These are phyloP conservation scores for Hydractinia echinata DNA, from an alignment of 30 jellyfish, hydroid and myxozoan species.

Conservation along the genomic window DNA sequence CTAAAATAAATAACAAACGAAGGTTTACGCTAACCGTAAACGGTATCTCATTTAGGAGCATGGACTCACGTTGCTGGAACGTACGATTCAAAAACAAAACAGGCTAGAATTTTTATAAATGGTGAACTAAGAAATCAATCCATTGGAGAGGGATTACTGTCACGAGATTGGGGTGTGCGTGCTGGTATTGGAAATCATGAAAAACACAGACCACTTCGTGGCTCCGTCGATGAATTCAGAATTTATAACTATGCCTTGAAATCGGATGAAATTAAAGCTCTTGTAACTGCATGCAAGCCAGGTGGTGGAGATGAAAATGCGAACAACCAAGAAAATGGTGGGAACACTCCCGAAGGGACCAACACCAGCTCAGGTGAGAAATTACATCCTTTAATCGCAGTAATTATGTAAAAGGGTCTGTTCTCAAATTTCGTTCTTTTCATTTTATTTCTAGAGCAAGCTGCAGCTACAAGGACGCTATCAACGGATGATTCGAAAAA, in stretches of 20 bases:
- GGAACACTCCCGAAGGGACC: too few relatives aligned
- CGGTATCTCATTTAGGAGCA: constrained; percentile 13
- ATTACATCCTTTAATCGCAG: too few relatives aligned
- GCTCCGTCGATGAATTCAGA: constrained; percentile 90
- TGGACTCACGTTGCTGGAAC: constrained; percentile 99
- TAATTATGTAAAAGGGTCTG: too few relatives aligned
- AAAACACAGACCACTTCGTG: constrained; percentile 73
- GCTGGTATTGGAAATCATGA: constrained; percentile 79
- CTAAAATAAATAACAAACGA: too few relatives aligned
- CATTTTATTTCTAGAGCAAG: background rate
- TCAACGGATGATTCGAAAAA: background rate
- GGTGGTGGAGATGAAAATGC: constrained; percentile 26
- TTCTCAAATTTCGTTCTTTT: too few relatives aligned
- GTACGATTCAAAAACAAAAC: constrained; percentile 69
- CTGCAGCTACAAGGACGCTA: constrained; percentile 9
- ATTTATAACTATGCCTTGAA: constrained; percentile 83
- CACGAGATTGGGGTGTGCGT: constrained; percentile 94
- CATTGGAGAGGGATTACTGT: constrained; percentile 78
- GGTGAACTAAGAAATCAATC: constrained; percentile 88
- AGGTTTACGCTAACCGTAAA: too few relatives aligned
- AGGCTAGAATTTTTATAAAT: constrained; percentile 80
- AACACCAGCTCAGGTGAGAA: too few relatives aligned
- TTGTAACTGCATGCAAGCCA: constrained; percentile 78
- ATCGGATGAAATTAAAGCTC: constrained; percentile 84
- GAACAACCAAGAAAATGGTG: background rate